These are phyloP conservation scores for Meriones psammophilus DNA, from an alignment of 2,797 vertebrate genomes.

Conservation along the genomic window DNA sequence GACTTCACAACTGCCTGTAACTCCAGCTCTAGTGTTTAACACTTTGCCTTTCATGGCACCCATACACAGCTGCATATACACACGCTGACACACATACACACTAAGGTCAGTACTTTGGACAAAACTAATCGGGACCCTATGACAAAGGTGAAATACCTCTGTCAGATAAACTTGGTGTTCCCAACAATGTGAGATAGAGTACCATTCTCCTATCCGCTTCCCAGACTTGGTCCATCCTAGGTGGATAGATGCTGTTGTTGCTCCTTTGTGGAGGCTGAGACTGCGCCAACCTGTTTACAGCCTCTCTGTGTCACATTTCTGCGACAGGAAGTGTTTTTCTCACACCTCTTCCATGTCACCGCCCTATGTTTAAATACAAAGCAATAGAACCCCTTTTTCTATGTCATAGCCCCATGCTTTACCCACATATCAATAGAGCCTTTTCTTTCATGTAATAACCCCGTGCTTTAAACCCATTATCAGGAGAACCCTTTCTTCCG, in stretches of 20 bases:
- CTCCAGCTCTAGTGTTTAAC: background rate
- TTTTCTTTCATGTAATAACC: background rate
- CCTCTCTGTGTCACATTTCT: background rate
- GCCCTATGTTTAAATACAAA: background rate
- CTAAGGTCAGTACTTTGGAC: background rate
- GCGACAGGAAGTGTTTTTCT: background rate
- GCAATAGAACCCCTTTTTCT: background rate
- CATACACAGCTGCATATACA: background rate
- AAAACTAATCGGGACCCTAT: background rate
- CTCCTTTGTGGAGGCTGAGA: background rate
- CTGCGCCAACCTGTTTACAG: background rate
- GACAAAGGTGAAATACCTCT: background rate
- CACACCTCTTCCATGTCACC: background rate
- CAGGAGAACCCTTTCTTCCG: background rate
- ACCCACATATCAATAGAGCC: background rate
- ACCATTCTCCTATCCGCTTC: background rate
- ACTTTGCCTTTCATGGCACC: background rate
- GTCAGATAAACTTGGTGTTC: background rate
- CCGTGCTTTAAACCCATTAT: background rate
- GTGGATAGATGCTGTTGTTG: background rate
- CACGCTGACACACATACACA: background rate
- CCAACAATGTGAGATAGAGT: rapidly evolving
- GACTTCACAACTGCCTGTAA: background rate
- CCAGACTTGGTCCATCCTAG: background rate
- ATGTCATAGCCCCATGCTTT: background rate